A percentile compares a stretch with the other conserved stretches of the same genome.
These are phyloP conservation scores for Carcinoscorpius rotundicauda DNA, from an alignment of 1,140 invertebrate species.

Conservation along the genomic window DNA sequence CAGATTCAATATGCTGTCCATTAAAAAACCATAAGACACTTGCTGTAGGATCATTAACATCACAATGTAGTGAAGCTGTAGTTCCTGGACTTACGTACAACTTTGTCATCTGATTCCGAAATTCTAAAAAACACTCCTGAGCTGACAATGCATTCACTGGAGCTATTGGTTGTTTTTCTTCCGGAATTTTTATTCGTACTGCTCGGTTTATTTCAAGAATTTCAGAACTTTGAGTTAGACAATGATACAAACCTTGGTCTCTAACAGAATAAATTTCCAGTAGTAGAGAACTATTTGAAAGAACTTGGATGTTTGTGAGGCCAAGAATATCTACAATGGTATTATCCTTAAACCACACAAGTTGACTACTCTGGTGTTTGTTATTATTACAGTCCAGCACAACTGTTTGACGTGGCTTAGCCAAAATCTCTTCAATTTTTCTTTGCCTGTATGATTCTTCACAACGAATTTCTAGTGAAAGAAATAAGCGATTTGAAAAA, in stretches of 20 bases:
- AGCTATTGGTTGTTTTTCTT: neutral
- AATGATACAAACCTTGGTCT: constrained; percentile 9
- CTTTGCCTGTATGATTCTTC: too few relatives aligned
- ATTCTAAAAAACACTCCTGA: constrained; percentile 5
- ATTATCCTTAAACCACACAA: neutral
- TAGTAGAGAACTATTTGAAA: too few relatives aligned
- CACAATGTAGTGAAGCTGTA: constrained; percentile 7
- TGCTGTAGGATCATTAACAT: constrained; percentile 1
- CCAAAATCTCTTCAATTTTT: too few relatives aligned
- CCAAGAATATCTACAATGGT: neutral
- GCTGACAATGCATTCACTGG: neutral
- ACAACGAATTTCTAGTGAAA: too few relatives aligned
- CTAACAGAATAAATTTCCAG: too few relatives aligned
- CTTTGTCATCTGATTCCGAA: constrained; percentile 4
- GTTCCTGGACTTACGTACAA: neutral
- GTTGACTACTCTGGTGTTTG: neutral
- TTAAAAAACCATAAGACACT: constrained; percentile 12
- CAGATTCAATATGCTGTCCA: neutral
- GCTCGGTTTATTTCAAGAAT: constrained; percentile 6
- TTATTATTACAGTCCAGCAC: neutral
- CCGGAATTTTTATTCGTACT: neutral
- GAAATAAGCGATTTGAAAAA: too few relatives aligned
- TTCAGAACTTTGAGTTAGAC: constrained; percentile 3
- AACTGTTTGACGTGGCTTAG: neutral
- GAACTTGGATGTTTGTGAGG: too few relatives aligned